Base-by-base conservation (phyloP, 2,113 vertebrate species). In the Eudyptes chrysolophus region DNA sequence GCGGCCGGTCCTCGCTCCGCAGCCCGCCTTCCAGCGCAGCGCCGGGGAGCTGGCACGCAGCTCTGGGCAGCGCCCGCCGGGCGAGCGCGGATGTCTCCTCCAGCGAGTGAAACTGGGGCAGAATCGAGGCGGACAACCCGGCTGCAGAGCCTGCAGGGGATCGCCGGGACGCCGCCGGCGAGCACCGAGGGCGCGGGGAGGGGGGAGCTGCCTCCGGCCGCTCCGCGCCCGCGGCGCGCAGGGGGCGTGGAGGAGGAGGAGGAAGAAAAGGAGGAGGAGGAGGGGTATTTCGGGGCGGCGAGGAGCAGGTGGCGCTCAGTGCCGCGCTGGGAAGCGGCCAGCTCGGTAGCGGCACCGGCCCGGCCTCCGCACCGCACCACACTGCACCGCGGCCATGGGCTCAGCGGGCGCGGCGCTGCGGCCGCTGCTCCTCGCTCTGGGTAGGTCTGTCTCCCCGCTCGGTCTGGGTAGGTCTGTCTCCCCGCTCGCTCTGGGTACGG, bases 291-390 rank as follows among this genome's bases (percentile, higher is more conserved):
- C 57, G 89, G 78, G 38, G 27, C 70, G 48, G 86, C 48, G 78
- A 29, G 71, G 83, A 83, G 95, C 96, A 97, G 96, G 96, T 97
- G 93, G 92, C 40, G 79, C 62, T 86, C 75, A 96, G 61, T 80
- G 79, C 62, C 4, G 66, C 29, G 27, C 36, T 87, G 90, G 78
- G 84, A 61, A 57, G 74, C 8, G 25, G 93, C 75, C 83, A 77
- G 61, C 5, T 60, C 16, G 18, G 46, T 7, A 89, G 38, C 2
- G 25, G 32, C 2, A 1, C 0, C 4, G 22, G 16, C 8, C 3
- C 1, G 16, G 25, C 7, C 38, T 8, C 19, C 27, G 40, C 34
- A 34, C 29, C 13, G 40, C 34, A 34, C 29, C 13, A n/a, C 34
- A 34, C 27, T 13, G 52, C 83, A 3, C 64, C 21, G 68, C 51